Evolutionary conservation across 2,888 invertebrate species (phyloP), one percentile per base, ranked within the genome.

Genomic region (Athalia circularis): DNA sequence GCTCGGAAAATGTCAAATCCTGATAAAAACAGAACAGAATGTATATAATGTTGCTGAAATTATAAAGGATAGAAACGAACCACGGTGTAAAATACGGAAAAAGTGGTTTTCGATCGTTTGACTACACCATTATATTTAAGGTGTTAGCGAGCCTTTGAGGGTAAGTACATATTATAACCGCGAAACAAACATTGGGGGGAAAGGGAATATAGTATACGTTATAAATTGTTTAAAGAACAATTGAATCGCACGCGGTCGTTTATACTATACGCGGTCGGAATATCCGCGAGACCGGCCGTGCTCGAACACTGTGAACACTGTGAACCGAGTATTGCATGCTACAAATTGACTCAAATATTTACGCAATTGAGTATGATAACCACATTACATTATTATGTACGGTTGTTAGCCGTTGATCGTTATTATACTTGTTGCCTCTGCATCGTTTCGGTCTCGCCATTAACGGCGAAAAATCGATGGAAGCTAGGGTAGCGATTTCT

Each of bases 311-410:
- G 62, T 61, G 75, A 64, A 75, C 75, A 64, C 62, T 43, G n/a
- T 9, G 47, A 52, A 67, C 5, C 43, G 47, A 29, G 48, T 29
- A 50, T 89, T 84, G 89, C 89, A 88, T 89, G 89, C 86, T 85
- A 85, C 87, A 89, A 89, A 89, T 88, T 89, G 88, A 84, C 83
- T 85, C 86, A 88, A 89, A 89, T 88, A 88, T 89, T 89, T 89
- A 88, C 88, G 87, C 89, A 89, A 89, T 89, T 89, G 89, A 9
- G 84, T 86, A 87, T 87, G 89, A 89, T 88, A 89, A 88, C 88
- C 87, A 83, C 87, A 88, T 89, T 88, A 88, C 87, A 86, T 88
- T 87, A 88, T 89, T 89, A 89, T 88, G 85, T 84, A 86, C 88
- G 88, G 85, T 89, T 83, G 89, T 88, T 89, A 64, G 50, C 75